These are phyloP conservation scores for Agrochola circellaris DNA, from an alignment of 2,888 invertebrate species.

Conservation along the genomic window DNA sequence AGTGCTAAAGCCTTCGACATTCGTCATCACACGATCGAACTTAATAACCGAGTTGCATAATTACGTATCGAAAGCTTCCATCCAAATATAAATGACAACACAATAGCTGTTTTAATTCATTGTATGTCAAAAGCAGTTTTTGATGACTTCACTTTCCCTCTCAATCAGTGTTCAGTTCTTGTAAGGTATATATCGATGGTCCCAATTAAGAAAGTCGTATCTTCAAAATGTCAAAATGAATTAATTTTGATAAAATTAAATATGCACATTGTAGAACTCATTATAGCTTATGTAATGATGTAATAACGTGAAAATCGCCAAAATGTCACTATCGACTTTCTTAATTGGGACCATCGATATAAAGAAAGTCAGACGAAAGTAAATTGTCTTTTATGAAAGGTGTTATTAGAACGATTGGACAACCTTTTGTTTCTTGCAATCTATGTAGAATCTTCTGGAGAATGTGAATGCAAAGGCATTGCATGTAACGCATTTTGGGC, in stretches of 20 bases:
- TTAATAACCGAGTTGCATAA: constrained; percentile 58
- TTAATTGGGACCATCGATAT: too few species aligned
- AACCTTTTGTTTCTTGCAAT: constrained; percentile 10
- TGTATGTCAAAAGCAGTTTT: constrained; percentile 45
- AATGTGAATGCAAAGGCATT: background rate
- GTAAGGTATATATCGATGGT: constrained; percentile 42
- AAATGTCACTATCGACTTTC: too few species aligned
- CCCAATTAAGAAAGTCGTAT: too few species aligned
- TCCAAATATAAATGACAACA: constrained; percentile 67
- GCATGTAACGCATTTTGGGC: background rate
- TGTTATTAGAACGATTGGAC: constrained; percentile 11
- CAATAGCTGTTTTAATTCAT: constrained; percentile 64
- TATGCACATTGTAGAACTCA: too few species aligned
- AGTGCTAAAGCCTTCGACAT: constrained; percentile 45
- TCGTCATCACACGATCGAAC: constrained; percentile 33
- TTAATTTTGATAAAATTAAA: too few species aligned
- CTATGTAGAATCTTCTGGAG: background rate
- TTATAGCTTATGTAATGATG: too few species aligned
- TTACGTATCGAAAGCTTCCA: constrained; percentile 61
- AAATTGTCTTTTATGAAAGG: constrained; percentile 21
- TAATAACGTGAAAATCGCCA: too few species aligned
- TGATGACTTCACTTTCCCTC: constrained; percentile 49
- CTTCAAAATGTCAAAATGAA: too few species aligned
- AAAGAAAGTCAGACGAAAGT: constrained; percentile 54
- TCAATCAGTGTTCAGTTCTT: constrained; percentile 43